Percentiles rank a stretch among this genome's conserved stretches.
phyloP scores from a whole-genome alignment of 2,888 invertebrate species.

The Dryococelus australis region DNA sequence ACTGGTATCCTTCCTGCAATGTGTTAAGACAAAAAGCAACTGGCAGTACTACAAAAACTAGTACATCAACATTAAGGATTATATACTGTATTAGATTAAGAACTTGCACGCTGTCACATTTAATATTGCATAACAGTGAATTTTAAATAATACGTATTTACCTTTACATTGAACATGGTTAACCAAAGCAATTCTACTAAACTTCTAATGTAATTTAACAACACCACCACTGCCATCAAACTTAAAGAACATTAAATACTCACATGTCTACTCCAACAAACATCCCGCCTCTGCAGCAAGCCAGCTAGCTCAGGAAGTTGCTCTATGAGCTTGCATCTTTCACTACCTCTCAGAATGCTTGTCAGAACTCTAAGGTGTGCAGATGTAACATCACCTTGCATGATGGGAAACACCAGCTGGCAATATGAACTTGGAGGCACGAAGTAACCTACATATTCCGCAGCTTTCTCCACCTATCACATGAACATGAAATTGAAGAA shows the following conservation, averaged over 20 bases:
- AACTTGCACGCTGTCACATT: too few relatives aligned
- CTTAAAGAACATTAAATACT: not conserved
- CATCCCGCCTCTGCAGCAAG: constrained; percentile 63
- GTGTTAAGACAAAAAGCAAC: constrained; percentile 33
- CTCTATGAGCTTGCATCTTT: constrained; percentile 58
- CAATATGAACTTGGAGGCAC: constrained; percentile 73
- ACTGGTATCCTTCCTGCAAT: constrained; percentile 65
- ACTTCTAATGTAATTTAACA: too few relatives aligned
- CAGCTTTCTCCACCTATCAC: constrained; percentile 68
- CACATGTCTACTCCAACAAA: constrained; percentile 69
- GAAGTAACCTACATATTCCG: constrained; percentile 79
- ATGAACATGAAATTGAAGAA: not conserved
- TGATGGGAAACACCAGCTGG: constrained; percentile 69
- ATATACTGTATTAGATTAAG: too few relatives aligned
- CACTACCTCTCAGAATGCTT: constrained; percentile 68
- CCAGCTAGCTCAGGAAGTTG: constrained; percentile 66
- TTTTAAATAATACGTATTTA: too few relatives aligned
- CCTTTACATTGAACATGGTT: too few relatives aligned
- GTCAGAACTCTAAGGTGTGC: constrained; percentile 68
- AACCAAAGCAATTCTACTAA: too few relatives aligned
- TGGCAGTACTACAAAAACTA: not conserved
- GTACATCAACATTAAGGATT: too few relatives aligned
- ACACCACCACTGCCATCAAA: too few relatives aligned
- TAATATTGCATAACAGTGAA: too few relatives aligned
- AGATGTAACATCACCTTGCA: constrained; percentile 63